Base-by-base conservation (phyloP, 2,113 vertebrate species). In the Sitta europaea region DNA sequence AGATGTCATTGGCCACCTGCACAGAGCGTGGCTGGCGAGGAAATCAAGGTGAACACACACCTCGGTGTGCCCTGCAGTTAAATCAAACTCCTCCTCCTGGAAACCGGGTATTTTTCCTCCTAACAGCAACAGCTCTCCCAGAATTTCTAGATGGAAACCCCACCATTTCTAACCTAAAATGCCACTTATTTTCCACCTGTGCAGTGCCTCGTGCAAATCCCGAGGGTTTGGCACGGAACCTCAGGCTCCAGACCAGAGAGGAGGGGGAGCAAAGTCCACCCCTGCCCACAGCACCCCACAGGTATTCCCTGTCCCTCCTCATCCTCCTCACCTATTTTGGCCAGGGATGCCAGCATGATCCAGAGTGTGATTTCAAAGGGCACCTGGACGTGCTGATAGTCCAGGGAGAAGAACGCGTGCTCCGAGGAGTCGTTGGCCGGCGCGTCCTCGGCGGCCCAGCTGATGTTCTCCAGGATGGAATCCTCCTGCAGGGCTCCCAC, bases 291-390 rank as follows among this genome's bases (percentile, higher is more conserved):
- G 2, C 63, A 33, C 11, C 63, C 33, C 50, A 11, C 4, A 2
- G 43, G 27, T 9, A 36, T 2, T 4, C 33, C 58, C 61, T 2
- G 0, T 21, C 65, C 42, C 22, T 27, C 74, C 61, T 54, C 65
- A 33, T 5, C 75, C 31, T 54, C 43, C 97, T 97, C 79, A 98
- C 98, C 98, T 94, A 99, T 98, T 86, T 99, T 99, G 85, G 98
- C 99, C 94, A 99, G 91, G 29, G 98, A 99, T 2, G 98, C 98
- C 88, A 99, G 93, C 98, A 99, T 98, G 95, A 98, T 99, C 98
- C 98, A 98, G 87, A 98, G 95, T 0, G 98, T 98, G 31, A 99
- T 99, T 93, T 98, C 98, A 62, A 99, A 99, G 50, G 98, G 98
- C 13, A 98, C 97, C 79, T 98, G 97, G 47, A 98, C 98, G 5